phyloP scores from a whole-genome alignment of 2,888 invertebrate genomes.

The Cinara cedri region DNA sequence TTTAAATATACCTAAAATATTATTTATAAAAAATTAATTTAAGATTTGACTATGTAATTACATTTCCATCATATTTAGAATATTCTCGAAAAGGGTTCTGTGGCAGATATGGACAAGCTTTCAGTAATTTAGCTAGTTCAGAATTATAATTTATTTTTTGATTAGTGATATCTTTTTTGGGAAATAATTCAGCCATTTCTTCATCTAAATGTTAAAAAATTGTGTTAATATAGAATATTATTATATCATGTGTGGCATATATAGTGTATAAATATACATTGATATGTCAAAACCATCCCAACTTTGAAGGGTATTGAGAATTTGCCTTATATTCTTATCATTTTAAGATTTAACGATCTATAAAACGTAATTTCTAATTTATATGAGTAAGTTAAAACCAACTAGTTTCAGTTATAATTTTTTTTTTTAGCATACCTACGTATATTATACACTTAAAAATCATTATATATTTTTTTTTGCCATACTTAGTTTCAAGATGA shows the following conservation, averaged over 20 bases:
- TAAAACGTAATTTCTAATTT: too few relatives aligned
- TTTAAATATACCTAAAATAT: slow-evolving; percentile 32
- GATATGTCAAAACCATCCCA: too few relatives aligned
- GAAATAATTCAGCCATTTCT: slow-evolving; percentile 68
- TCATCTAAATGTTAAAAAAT: slow-evolving; percentile 63
- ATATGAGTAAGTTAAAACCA: too few relatives aligned
- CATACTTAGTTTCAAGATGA: too few relatives aligned
- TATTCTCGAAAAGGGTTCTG: slow-evolving; percentile 88
- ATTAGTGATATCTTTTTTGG: slow-evolving; percentile 65
- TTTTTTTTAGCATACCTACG: not conserved
- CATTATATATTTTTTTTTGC: too few relatives aligned
- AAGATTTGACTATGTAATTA: slow-evolving; percentile 58
- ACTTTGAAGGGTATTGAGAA: too few relatives aligned
- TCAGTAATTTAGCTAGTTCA: slow-evolving; percentile 75
- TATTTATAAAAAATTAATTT: not conserved
- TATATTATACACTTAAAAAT: too few relatives aligned
- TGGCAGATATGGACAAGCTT: slow-evolving; percentile 77
- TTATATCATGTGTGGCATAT: too few relatives aligned
- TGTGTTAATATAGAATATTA: slow-evolving; percentile 8
- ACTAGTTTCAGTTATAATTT: too few relatives aligned
- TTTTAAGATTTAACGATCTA: too few relatives aligned
- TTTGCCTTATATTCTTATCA: too few relatives aligned
- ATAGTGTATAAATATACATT: too few relatives aligned
- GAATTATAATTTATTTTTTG: slow-evolving; percentile 65
- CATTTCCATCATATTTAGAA: slow-evolving; percentile 89